phyloP scores from a whole-genome alignment of 2,113 vertebrate genomes.

The Oophaga pumilio region DNA sequence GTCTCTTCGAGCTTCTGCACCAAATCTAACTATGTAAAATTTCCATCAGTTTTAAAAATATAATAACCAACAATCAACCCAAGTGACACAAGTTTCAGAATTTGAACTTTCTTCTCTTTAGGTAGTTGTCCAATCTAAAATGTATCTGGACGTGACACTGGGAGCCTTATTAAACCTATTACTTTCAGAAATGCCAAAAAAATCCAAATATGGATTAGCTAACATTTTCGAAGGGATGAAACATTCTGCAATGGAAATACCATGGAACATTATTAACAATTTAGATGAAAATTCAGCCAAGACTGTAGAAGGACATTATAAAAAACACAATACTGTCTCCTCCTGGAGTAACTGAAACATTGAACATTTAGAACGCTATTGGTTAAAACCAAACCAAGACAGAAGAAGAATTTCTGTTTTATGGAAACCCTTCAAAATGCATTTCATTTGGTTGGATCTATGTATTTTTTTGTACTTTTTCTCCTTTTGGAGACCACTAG shows the following conservation, averaged over 20 bases:
- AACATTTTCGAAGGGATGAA: neutral
- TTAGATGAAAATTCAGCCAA: neutral
- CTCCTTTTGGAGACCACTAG: too few relatives aligned
- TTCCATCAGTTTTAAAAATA: neutral
- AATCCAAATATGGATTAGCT: neutral
- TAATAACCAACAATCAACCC: neutral
- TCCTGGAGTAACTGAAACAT: neutral
- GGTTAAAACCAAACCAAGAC: too few relatives aligned
- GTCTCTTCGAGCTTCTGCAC: conserved; percentile 57
- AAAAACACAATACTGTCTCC: neutral
- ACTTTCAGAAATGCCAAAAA: neutral
- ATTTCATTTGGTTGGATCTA: neutral
- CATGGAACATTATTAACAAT: neutral
- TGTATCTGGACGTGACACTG: neutral
- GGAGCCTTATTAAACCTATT: neutral
- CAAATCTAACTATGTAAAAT: conserved; percentile 65
- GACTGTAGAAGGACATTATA: neutral
- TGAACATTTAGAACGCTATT: too few relatives aligned
- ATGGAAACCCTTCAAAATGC: neutral
- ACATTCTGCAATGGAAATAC: neutral
- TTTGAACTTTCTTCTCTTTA: neutral
- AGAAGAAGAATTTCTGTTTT: too few relatives aligned
- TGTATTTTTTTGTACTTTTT: too few relatives aligned
- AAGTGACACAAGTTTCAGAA: neutral
- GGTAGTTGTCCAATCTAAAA: neutral